These are phyloP conservation scores for Balanococcus diminutus DNA, from an alignment of 2,888 invertebrate species.

Conservation along the genomic window DNA sequence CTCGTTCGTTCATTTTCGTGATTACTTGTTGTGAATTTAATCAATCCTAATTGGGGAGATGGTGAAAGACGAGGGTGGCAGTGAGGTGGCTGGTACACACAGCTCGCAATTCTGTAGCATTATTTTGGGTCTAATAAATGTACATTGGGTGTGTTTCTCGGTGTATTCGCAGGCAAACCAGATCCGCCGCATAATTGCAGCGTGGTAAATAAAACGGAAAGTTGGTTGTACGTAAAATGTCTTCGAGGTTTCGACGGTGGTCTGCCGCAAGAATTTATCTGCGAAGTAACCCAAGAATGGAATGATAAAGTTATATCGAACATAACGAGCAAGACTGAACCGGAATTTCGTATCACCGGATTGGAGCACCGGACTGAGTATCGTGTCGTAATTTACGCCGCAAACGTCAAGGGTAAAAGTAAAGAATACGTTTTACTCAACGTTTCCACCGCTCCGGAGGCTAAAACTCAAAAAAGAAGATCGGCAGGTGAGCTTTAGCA, in stretches of 20 bases:
- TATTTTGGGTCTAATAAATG: neutral
- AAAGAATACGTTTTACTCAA: constrained; percentile 62
- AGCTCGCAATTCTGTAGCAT: too few relatives aligned
- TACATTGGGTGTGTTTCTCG: neutral
- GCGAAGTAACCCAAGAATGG: constrained; percentile 59
- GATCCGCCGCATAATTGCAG: constrained; percentile 65
- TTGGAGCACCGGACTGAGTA: constrained; percentile 65
- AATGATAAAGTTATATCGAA: constrained; percentile 59
- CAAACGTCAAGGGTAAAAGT: constrained; percentile 67
- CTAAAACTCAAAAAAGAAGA: constrained; percentile 63
- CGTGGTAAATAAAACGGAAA: constrained; percentile 64
- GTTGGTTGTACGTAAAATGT: constrained; percentile 64
- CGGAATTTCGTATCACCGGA: constrained; percentile 64
- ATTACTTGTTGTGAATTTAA: neutral
- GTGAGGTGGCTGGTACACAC: neutral
- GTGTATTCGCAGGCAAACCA: constrained; percentile 60
- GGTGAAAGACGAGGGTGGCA: neutral
- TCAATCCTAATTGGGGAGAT: neutral
- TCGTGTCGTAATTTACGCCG: constrained; percentile 64
- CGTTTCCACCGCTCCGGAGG: constrained; percentile 64
- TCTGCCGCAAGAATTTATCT: constrained; percentile 64
- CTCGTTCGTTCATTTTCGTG: too few relatives aligned
- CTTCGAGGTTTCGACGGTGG: constrained; percentile 67
- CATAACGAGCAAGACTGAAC: constrained; percentile 61
- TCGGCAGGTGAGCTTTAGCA: neutral